Percentiles rank a stretch among this genome's conserved stretches.
Conservation (phyloP, 2,113 vertebrate species). For the Gobiocypris rarus region DNA sequence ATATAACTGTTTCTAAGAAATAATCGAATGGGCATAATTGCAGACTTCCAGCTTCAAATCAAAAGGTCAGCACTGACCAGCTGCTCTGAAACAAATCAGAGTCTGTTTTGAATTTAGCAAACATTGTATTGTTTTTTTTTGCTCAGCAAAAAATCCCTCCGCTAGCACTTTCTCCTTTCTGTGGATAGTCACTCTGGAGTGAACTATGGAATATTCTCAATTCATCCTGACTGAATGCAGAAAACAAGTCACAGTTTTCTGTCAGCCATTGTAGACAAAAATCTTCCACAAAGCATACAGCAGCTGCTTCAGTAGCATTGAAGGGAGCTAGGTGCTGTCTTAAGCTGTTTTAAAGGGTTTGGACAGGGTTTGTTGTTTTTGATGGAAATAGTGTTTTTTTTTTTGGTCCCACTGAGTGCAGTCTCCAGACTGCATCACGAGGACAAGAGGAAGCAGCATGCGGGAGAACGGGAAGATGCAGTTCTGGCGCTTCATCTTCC, state of each 20-base stretch:
- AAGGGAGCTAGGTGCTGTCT: slow-evolving; percentile 1
- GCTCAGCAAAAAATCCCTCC: not conserved
- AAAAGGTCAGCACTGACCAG: slow-evolving; percentile 40
- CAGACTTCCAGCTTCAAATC: slow-evolving; percentile 7
- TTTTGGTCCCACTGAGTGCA: not conserved
- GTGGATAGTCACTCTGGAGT: not conserved
- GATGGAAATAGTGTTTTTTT: not conserved
- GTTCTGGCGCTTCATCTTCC: slow-evolving; percentile 61
- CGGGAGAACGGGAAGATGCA: slow-evolving; percentile 65
- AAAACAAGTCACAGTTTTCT: slow-evolving; percentile 1
- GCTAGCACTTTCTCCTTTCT: slow-evolving; percentile 18
- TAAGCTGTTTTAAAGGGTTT: slow-evolving; percentile 7
- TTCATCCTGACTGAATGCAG: slow-evolving; percentile 4
- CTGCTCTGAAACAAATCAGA: slow-evolving; percentile 3
- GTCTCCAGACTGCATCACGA: slow-evolving; percentile 44
- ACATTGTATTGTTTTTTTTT: slow-evolving; percentile 2
- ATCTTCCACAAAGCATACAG: not conserved
- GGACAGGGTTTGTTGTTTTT: not conserved
- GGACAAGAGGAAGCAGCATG: slow-evolving; percentile 53
- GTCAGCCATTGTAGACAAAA: slow-evolving; percentile 4
- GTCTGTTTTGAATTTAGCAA: not conserved
- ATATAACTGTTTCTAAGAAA: not conserved
- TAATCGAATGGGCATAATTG: not conserved
- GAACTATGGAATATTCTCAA: slow-evolving; percentile 15
- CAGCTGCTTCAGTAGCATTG: not conserved